Base-by-base conservation (phyloP, 2,888 invertebrate species). In the Merodon equestris region DNA sequence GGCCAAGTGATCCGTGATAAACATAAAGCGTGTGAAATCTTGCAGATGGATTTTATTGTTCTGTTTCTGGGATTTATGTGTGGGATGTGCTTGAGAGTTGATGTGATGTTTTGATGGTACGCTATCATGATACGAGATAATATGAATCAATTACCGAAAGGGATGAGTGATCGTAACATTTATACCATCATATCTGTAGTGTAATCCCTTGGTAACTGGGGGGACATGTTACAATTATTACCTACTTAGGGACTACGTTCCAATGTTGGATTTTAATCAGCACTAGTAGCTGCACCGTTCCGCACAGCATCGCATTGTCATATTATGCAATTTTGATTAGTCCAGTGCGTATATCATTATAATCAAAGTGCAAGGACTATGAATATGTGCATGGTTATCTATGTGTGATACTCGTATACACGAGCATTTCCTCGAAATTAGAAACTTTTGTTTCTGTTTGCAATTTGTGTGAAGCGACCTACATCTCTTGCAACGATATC, bases 81-180 rank as follows among this genome's bases (percentile, higher is more conserved):
- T 40, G 40, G 1, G 68, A 58, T 53, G 64, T 74, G 50, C 53
- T 73, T 74, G 57, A 42, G 67, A 67, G 74, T 74, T 79, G 74
- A 79, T 79, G 74, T 63, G 44, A 68, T 68, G 74, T 68, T 68
- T 64, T 64, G 73, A 74, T 74, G 58, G 58, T 58, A 70, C 58
- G 73, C 61, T 73, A 63, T 79, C 68, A 79, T 63, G 50, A 64
- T 74, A 40, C 19, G 50, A 56, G 68, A 68, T 79, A 54, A 74
- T 68, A 44, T 50, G 60, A 73, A 68, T 74, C 79, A 79, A 64
- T 79, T 79, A 74, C 73, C 42, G 56, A 40, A 64, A 74, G 67
- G 63, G 58, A 60, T 40, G 27, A 27, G 27, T 27, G 7, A 7
- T 27, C 7, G 27, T 27, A 2, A 27, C 27, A n/a, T n/a, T n/a